Conservation (phyloP, 2,797 vertebrate genomes). For the Acrossocheilus fasciatus region DNA sequence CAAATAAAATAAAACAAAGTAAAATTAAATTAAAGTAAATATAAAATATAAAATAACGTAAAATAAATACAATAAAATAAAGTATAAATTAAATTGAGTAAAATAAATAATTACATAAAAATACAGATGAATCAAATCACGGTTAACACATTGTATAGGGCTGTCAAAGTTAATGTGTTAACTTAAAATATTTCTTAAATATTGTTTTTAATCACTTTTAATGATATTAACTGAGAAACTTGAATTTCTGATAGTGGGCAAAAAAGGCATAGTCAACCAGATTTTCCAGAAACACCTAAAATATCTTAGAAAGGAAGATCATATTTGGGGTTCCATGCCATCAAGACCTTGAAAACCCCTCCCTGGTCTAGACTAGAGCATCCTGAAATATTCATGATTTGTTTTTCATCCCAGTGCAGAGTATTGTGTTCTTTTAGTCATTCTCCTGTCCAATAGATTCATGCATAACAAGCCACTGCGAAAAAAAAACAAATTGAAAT, state of each 20-base stretch:
- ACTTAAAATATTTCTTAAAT: background rate
- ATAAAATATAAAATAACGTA: background rate
- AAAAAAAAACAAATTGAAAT: conserved; percentile 46
- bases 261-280: background rate
- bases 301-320: background rate
- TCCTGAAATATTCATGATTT: conserved; percentile 26
- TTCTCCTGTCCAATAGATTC: conserved; percentile 31
- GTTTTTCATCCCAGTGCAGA: background rate
- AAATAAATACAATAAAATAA: background rate
- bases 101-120: background rate
- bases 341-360: conserved; percentile 2
- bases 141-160: background rate
- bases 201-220: background rate
- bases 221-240: background rate
- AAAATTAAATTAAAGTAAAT: background rate
- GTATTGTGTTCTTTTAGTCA: conserved; percentile 29
- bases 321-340: background rate
- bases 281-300: background rate
- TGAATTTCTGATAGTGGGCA: background rate
- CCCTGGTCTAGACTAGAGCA: background rate
- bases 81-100: background rate
- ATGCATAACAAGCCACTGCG: conserved; percentile 24
- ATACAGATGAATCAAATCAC: background rate
- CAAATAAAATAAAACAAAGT: background rate
- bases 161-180: background rate